Conservation (phyloP, 2,888 invertebrate species). For the Drosophila nigritarsus region DNA sequence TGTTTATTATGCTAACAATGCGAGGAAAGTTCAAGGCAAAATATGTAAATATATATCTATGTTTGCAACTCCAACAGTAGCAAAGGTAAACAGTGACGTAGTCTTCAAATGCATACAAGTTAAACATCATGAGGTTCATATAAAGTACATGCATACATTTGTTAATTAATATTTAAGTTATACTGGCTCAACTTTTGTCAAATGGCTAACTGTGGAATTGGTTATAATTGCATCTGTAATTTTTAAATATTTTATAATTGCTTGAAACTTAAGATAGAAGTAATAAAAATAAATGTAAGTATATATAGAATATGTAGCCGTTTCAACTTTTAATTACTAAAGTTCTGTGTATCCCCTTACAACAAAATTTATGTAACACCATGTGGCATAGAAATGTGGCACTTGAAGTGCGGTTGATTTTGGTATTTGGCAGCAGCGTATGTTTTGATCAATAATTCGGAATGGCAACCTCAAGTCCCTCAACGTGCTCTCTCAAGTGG, state of each 20-base stretch:
- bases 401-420: slow-evolving; percentile 29
- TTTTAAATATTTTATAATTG: neutral
- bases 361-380: neutral
- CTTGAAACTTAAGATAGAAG: too few relatives aligned
- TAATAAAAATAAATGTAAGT: neutral
- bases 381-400: slow-evolving; percentile 20
- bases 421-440: slow-evolving; percentile 56
- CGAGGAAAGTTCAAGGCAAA: slow-evolving; percentile 59
- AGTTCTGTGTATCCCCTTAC: neutral
- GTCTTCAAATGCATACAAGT: slow-evolving; percentile 10
- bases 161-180: slow-evolving; percentile 27
- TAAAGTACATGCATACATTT: slow-evolving; percentile 4
- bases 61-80: slow-evolving; percentile 18
- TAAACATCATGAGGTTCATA: slow-evolving; percentile 20
- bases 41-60: slow-evolving; percentile 13
- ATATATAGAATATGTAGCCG: neutral
- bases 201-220: slow-evolving; percentile 1
- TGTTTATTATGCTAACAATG: slow-evolving; percentile 79
- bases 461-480: slow-evolving; percentile 50
- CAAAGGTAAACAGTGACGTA: slow-evolving; percentile 40
- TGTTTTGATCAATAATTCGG: slow-evolving; percentile 63
- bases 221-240: neutral
- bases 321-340: neutral
- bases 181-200: neutral
- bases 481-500: slow-evolving; percentile 40